These are phyloP conservation scores for Talpa occidentalis DNA, from an alignment of 2,113 vertebrate species.

Conservation along the genomic window DNA sequence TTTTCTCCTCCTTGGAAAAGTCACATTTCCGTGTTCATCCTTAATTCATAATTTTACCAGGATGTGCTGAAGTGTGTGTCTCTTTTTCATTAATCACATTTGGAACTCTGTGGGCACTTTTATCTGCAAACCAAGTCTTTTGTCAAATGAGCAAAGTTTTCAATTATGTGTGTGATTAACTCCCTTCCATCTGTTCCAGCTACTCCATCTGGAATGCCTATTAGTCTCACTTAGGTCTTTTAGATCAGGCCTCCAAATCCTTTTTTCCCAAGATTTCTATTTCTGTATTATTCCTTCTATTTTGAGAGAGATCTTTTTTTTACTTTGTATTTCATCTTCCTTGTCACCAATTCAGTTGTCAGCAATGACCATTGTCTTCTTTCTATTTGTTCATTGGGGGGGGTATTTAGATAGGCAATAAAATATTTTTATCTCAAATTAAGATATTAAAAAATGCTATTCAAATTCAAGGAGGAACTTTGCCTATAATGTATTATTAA, in stretches of 20 bases:
- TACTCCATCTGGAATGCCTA: conserved; percentile 64
- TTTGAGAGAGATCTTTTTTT: conserved; percentile 44
- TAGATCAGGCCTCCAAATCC: neutral
- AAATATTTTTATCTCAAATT: neutral
- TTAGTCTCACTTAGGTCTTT: conserved; percentile 59
- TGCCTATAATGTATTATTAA: neutral
- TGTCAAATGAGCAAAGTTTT: conserved; percentile 64
- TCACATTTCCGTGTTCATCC: conserved; percentile 26
- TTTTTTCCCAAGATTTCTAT: neutral
- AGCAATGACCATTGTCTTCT: neutral
- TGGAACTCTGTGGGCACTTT: conserved; percentile 48
- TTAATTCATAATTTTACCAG: conserved; percentile 40
- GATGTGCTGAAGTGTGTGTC: conserved; percentile 13
- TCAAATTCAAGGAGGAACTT: neutral
- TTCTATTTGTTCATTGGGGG: neutral
- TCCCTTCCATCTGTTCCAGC: conserved; percentile 65
- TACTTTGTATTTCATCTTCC: neutral
- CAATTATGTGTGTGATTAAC: conserved; percentile 63
- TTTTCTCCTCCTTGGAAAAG: conserved; percentile 20
- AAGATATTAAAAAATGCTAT: neutral
- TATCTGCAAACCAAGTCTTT: conserved; percentile 64
- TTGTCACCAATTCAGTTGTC: neutral
- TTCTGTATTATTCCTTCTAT: conserved; percentile 39
- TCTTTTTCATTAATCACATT: conserved; percentile 66
- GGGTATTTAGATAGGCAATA: neutral